Conservation (phyloP, 2,888 invertebrate genomes). For the Zaprionus lineosus region DNA sequence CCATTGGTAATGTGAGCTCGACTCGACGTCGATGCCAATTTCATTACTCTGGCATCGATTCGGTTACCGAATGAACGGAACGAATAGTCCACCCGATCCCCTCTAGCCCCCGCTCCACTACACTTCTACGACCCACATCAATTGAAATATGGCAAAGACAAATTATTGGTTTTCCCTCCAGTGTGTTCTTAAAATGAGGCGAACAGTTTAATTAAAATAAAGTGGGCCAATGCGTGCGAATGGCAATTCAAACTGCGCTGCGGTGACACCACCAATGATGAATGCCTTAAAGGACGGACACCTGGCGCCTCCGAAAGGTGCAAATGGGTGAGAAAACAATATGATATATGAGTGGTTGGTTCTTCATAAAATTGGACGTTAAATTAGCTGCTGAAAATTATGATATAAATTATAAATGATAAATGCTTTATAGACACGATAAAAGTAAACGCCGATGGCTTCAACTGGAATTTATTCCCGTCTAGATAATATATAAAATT, state of each 20-base stretch:
- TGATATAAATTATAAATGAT: constrained; percentile 11
- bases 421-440: not conserved
- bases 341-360: constrained; percentile 3
- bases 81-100: no score
- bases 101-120: no score
- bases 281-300: no score
- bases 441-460: no score
- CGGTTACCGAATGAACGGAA: no score
- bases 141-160: constrained; percentile 69
- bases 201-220: constrained; percentile 67
- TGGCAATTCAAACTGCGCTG: constrained; percentile 57
- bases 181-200: constrained; percentile 51
- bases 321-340: not conserved
- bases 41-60: constrained; percentile 43
- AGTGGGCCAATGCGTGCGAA: constrained; percentile 66
- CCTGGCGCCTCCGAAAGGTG: not conserved
- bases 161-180: constrained; percentile 75
- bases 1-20: constrained; percentile 69
- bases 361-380: constrained; percentile 9
- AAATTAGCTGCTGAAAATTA: constrained; percentile 13
- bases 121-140: no score
- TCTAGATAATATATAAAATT: no score
- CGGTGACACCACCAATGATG: constrained; percentile 28
- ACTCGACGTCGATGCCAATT: constrained; percentile 52
- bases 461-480: no score